Conservation (phyloP, 2,113 vertebrate species). For the Perca fluviatilis region DNA sequence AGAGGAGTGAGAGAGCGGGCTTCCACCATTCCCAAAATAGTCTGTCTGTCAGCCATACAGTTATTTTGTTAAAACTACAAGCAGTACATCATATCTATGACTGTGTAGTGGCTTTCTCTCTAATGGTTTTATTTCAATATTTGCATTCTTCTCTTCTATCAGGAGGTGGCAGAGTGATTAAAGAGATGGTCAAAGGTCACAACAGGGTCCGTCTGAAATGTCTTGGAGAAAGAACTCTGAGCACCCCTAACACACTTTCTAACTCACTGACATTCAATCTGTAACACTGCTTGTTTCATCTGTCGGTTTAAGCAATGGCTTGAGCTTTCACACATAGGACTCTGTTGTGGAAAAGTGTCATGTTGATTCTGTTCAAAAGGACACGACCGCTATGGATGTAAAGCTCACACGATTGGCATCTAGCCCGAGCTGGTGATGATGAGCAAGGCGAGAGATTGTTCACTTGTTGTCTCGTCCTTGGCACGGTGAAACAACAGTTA, state of each 20-base stretch:
- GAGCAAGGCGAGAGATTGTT: slow-evolving; percentile 12
- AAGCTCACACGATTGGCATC: neutral
- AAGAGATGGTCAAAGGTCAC: neutral
- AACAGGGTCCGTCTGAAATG: neutral
- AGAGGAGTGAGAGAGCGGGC: slow-evolving; percentile 33
- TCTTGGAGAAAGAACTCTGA: neutral
- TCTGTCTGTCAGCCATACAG: slow-evolving; percentile 8
- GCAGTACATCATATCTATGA: neutral
- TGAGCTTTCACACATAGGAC: neutral
- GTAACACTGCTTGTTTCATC: neutral
- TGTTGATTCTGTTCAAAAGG: neutral
- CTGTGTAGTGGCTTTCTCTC: neutral
- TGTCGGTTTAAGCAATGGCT: neutral
- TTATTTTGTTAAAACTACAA: slow-evolving; percentile 30
- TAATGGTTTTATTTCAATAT: slow-evolving; percentile 5
- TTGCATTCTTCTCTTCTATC: neutral
- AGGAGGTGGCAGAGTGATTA: slow-evolving; percentile 5
- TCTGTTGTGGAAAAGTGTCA: neutral
- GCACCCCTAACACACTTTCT: neutral
- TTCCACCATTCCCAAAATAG: slow-evolving; percentile 66
- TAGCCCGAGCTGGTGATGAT: neutral
- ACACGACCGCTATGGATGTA: neutral
- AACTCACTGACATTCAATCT: neutral
- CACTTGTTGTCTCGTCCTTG: slow-evolving; percentile 3
- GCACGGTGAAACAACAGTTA: neutral